Evolutionary conservation across 1,140 invertebrate species (phyloP).

Genomic region (Nixonia krombeini): DNA sequence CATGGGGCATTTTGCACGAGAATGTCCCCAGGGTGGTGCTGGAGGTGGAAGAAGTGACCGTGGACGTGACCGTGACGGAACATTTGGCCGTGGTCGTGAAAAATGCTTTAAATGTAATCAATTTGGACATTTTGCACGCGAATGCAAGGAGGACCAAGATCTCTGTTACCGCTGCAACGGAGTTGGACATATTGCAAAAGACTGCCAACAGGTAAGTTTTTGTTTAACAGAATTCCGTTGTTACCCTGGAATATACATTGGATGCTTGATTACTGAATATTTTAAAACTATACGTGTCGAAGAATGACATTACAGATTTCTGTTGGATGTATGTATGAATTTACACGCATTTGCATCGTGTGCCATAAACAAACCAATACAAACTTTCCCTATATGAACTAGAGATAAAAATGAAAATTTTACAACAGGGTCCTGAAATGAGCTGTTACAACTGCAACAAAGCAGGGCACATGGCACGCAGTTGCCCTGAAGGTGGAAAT

Average conservation of each 20-base stretch:
- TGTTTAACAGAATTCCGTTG: slow-evolving; percentile 8
- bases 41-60: slow-evolving; percentile 66
- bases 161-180: slow-evolving; percentile 89
- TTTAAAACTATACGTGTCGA: too few relatives aligned
- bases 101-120: slow-evolving; percentile 97
- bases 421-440: slow-evolving; percentile 75
- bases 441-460: slow-evolving; percentile 92
- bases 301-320: too few relatives aligned
- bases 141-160: slow-evolving; percentile 89
- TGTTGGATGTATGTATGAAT: too few relatives aligned
- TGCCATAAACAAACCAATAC: too few relatives aligned
- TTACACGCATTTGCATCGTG: too few relatives aligned
- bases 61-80: slow-evolving; percentile 71
- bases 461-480: slow-evolving; percentile 89
- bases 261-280: too few relatives aligned
- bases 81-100: slow-evolving; percentile 77
- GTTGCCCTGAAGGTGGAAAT: slow-evolving; percentile 79
- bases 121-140: slow-evolving; percentile 92
- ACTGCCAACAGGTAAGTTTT: slow-evolving; percentile 82
- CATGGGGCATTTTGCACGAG: slow-evolving; percentile 87
- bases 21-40: slow-evolving; percentile 81
- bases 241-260: too few relatives aligned
- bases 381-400: too few relatives aligned
- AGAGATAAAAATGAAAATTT: too few relatives aligned
- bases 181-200: slow-evolving; percentile 90